Base-by-base conservation (phyloP, 2,888 invertebrate species). In the Caenorhabditis sp. region DNA sequence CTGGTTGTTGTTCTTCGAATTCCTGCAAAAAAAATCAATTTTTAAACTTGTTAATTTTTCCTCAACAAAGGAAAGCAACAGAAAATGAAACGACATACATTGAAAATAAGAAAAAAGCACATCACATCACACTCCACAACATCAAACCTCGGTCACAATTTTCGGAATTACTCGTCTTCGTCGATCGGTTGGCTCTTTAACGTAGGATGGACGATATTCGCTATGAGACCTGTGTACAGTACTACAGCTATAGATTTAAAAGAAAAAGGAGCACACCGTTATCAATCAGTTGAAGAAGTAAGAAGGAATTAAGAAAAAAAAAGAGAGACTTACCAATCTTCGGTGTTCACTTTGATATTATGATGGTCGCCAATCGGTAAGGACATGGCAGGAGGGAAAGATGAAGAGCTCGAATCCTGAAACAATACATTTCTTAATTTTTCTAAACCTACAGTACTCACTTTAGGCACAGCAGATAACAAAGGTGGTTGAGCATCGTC, bases 111-210 rank as follows among this genome's bases (percentile, higher is more conserved):
- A 27, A 19, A 43, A 62, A 21, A 50, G 58, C n/a, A 57, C n/a
- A n/a, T n/a, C n/a, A n/a, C n/a, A 26, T 12, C 61, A 66, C 51
- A 54, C 36, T 19, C 6, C 49, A 43, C 59, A 59, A 21, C 43
- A 58, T 58, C 70, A 77, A 67, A 77, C 77, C 77, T 77, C 69
- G 50, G 77, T 77, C 55, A 73, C 73, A 1, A 65, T 49, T 14
- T 58, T 43, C 17, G 62, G 57, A 21, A 58, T 60, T 19, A 8
- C 21, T 12, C 49, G 55, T 12, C 49, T 8, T 5, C 12, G 65
- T 21, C 57, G 58, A 1, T 31, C 10, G 76, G 26, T 26, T 26
- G 74, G 74, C 49, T 66, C 70, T 8, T 65, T 67, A 0, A 53
- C 67, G 27, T 72, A 72, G 17, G 67, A 36, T 1, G 72, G 72